Percentiles rank a stretch among this genome's conserved stretches.
Conservation (phyloP, 2,113 vertebrate genomes). For the Dasypus novemcinctus region DNA sequence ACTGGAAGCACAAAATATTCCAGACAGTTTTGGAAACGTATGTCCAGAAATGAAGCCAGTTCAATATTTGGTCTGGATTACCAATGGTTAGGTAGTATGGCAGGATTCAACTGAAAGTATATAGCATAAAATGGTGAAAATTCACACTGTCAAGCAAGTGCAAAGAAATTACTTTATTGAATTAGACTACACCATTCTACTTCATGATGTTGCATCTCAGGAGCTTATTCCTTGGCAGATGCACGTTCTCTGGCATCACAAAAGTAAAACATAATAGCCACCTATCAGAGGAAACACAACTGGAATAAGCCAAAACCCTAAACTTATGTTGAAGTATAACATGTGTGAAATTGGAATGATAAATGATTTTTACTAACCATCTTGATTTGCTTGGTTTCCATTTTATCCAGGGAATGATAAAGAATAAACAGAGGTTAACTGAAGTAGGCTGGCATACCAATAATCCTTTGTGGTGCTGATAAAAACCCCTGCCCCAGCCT, state of each 20-base stretch:
- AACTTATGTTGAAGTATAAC: not conserved
- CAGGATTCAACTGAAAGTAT: slow-evolving; percentile 92
- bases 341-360: too few relatives aligned
- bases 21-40: slow-evolving; percentile 91
- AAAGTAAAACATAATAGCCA: slow-evolving; percentile 76
- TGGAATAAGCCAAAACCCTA: not conserved
- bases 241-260: slow-evolving; percentile 87
- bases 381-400: too few relatives aligned
- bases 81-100: slow-evolving; percentile 90
- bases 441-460: too few relatives aligned
- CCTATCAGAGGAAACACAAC: slow-evolving; percentile 36
- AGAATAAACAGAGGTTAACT: too few relatives aligned
- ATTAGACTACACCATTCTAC: slow-evolving; percentile 87
- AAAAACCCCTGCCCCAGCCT: too few relatives aligned
- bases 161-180: slow-evolving; percentile 88
- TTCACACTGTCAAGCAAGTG: slow-evolving; percentile 91
- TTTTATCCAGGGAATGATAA: too few relatives aligned
- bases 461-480: too few relatives aligned
- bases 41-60: slow-evolving; percentile 88
- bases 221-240: slow-evolving; percentile 90
- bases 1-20: slow-evolving; percentile 84
- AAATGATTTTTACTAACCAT: too few relatives aligned
- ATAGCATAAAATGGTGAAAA: slow-evolving; percentile 87
- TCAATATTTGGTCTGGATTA: slow-evolving; percentile 84
- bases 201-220: slow-evolving; percentile 90